Evolutionary conservation across 1,140 invertebrate genomes (phyloP), one percentile per base, ranked within the genome.

Genomic region (Caligus rogercresseyi): DNA sequence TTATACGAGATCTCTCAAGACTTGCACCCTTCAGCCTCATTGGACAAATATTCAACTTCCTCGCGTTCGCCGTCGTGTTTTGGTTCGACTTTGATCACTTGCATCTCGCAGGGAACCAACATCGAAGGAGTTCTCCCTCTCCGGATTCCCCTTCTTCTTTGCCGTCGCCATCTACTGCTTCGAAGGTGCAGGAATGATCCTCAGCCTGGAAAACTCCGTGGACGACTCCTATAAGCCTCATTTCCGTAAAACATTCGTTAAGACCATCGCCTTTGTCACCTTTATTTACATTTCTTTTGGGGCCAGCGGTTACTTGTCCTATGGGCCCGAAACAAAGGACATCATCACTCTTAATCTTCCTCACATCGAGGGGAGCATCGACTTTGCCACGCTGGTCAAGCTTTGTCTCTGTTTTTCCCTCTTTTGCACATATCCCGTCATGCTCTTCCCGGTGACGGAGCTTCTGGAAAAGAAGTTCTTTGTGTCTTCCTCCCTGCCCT

Each of bases 11-110:
- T 67, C 69, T 76, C 1, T 71, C 69, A 54, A 72, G 71, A 26
- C 21, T 57, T 52, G 52, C 64, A 20, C 26, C 26, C 64, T 67
- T 3, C 67, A 71, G 70, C 55, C 31, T 71, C 21, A 70, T 71
- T 67, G 70, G 69, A 13, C 70, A 71, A 65, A 63, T 70, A 2
- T 76, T 75, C 13, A 76, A 74, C 65, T 67, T 77, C 18, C 67
- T 76, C 65, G 75, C 75, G 14, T 74, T 77, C 68, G 72, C 69
- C 53, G 74, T 76, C 14, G 75, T 77, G 7, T 76, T 76, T 62
- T 77, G 75, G 75, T 77, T 77, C 70, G 75, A 77, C 65, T 76
- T 77, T 70, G 71, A 76, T 64, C 74, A 77, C 65, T 69, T 73
- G 56, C 67, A 72, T 64, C 69, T 70, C 53, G 43, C 69, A 63